Percentiles rank a stretch among this genome's conserved stretches.
These are phyloP conservation scores for Alligator sinensis DNA, from an alignment of 2,113 vertebrate species.

Conservation along the genomic window DNA sequence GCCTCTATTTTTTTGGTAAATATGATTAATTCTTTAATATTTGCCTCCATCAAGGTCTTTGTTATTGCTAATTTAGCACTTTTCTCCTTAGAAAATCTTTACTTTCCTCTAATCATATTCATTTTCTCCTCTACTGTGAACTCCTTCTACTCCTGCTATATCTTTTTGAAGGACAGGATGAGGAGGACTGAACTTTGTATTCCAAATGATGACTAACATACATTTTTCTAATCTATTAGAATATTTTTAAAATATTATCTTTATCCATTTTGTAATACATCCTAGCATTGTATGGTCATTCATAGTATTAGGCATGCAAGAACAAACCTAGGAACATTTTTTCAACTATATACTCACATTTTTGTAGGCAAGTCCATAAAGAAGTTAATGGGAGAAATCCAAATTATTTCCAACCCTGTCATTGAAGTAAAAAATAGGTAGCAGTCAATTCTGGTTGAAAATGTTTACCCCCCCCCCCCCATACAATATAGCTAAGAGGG, in stretches of 20 bases:
- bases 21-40: neutral
- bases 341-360: neutral
- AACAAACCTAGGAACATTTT: neutral
- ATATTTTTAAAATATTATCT: neutral
- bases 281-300: neutral
- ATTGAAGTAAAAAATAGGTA: neutral
- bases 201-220: neutral
- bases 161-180: neutral
- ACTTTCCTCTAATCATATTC: neutral
- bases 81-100: neutral
- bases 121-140: neutral
- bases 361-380: neutral
- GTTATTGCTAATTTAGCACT: neutral
- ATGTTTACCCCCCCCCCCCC: no score
- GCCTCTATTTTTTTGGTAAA: neutral
- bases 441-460: neutral
- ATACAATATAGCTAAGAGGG: no score
- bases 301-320: neutral
- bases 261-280: neutral
- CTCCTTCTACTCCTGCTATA: neutral
- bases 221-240: neutral
- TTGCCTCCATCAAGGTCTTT: neutral
- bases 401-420: no score
- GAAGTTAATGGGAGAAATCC: neutral
- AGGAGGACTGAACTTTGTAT: neutral